Percentiles rank a stretch among this genome's conserved stretches.
These are phyloP conservation scores for Corbicula japonica DNA, from an alignment of 2,888 invertebrate genomes.

Conservation along the genomic window DNA sequence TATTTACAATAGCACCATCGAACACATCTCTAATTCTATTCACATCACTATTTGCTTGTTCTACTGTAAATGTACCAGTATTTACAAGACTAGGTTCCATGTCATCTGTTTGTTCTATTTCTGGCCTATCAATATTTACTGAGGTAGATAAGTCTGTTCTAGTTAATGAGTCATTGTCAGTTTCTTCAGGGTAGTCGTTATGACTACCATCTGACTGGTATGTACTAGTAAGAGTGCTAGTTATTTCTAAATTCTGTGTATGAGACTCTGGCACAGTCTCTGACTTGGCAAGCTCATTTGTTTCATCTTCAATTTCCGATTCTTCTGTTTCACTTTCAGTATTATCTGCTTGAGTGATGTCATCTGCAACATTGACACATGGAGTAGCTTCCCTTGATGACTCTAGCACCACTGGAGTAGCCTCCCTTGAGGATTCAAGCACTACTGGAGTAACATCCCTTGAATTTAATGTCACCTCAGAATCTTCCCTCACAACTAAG, in stretches of 20 bases:
- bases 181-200: slow-evolving; percentile 23
- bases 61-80: slow-evolving; percentile 43
- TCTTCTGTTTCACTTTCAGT: slow-evolving; percentile 4
- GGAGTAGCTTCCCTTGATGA: slow-evolving; percentile 54
- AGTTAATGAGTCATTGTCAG: slow-evolving; percentile 26
- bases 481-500: slow-evolving; percentile 59
- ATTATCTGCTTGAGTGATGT: slow-evolving; percentile 23
- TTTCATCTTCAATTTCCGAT: slow-evolving; percentile 10
- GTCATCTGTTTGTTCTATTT: slow-evolving; percentile 4
- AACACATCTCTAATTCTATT: slow-evolving; percentile 24
- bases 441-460: slow-evolving; percentile 49
- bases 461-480: slow-evolving; percentile 49
- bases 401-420: slow-evolving; percentile 31
- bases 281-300: not conserved
- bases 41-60: slow-evolving; percentile 10
- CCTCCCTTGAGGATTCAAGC: slow-evolving; percentile 42
- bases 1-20: slow-evolving; percentile 37
- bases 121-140: slow-evolving; percentile 18
- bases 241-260: slow-evolving; percentile 9
- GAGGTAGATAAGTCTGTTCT: slow-evolving; percentile 58
- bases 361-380: slow-evolving; percentile 21
- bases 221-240: slow-evolving; percentile 14
- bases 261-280: slow-evolving; percentile 25
- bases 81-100: slow-evolving; percentile 34
- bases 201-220: slow-evolving; percentile 22